Evolutionary conservation across 1,140 invertebrate genomes (phyloP).

Genomic region (Drosophila sucinea): DNA sequence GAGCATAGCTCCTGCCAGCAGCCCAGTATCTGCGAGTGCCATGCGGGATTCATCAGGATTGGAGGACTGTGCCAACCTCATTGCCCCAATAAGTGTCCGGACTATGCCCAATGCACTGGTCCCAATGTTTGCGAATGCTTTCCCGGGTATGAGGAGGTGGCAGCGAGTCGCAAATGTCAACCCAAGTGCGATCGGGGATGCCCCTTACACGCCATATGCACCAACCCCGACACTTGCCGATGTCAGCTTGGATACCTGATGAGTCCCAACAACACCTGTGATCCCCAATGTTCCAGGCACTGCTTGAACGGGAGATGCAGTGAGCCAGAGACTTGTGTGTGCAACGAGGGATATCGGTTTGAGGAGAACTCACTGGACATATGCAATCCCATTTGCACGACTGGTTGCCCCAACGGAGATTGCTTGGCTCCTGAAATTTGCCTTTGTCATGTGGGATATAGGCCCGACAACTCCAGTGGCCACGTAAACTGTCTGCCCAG

Average conservation of each 20-base stretch:
- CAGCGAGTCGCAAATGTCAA: conserved; percentile 69
- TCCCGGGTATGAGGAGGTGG: conserved; percentile 40
- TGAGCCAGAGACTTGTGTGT: conserved; percentile 84
- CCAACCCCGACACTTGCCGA: conserved; percentile 84
- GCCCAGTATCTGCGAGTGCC: conserved; percentile 41
- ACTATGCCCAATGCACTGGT: conserved; percentile 50
- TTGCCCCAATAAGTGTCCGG: conserved; percentile 66
- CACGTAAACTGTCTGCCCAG: not conserved
- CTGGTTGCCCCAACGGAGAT: no score
- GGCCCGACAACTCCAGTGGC: no score
- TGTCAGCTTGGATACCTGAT: conserved; percentile 85
- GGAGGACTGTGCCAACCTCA: conserved; percentile 83
- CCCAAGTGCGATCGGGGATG: conserved; percentile 85
- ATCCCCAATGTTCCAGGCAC: conserved; percentile 57
- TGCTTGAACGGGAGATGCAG: conserved; percentile 83
- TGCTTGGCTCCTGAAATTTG: no score
- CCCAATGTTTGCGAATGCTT: conserved; percentile 57
- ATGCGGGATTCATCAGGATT: conserved; percentile 33
- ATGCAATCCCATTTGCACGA: conserved; percentile 65
- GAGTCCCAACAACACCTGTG: conserved; percentile 58
- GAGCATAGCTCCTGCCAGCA: conserved; percentile 36
- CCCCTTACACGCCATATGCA: conserved; percentile 84
- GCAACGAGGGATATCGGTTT: conserved; percentile 85
- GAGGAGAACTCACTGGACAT: conserved; percentile 21
- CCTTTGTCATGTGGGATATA: not conserved